Evolutionary conservation across 2,888 invertebrate species (phyloP).

Genomic region (Camptogramma bilineatum): DNA sequence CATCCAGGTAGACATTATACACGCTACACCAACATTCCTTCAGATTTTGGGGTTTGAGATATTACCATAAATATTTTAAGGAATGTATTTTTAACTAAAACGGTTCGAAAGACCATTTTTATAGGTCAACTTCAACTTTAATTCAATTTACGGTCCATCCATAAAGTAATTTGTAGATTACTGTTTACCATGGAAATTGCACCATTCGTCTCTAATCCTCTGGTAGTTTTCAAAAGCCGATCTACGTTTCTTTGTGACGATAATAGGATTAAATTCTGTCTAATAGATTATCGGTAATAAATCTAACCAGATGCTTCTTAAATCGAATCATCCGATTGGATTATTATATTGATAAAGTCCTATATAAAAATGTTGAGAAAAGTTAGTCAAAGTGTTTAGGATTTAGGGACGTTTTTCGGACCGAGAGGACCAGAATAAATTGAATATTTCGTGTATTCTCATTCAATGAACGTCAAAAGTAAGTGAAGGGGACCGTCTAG

Average conservation of each 20-base stretch:
- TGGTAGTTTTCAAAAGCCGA: slow-evolving; percentile 59
- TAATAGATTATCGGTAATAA: slow-evolving; percentile 57
- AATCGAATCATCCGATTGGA: slow-evolving; percentile 46
- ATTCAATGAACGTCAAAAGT: slow-evolving; percentile 41
- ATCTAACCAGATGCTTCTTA: slow-evolving; percentile 36
- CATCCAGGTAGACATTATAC: neutral
- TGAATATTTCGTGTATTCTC: slow-evolving; percentile 29
- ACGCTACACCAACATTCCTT: neutral
- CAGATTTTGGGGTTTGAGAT: neutral
- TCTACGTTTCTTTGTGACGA: slow-evolving; percentile 60
- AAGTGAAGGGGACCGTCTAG: slow-evolving; percentile 44
- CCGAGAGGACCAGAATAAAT: neutral
- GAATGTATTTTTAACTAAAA: neutral
- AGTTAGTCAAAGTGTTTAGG: neutral
- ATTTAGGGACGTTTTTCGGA: neutral
- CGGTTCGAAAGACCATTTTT: neutral
- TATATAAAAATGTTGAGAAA: slow-evolving; percentile 20
- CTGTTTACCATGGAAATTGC: slow-evolving; percentile 28
- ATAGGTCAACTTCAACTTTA: neutral
- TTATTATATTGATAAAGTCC: slow-evolving; percentile 32
- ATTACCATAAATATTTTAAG: neutral
- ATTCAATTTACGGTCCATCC: neutral
- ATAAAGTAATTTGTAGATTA: neutral
- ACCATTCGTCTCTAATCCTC: slow-evolving; percentile 41
- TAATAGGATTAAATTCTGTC: slow-evolving; percentile 67